Percentiles rank a stretch among this genome's conserved stretches.
Evolutionary conservation across 1,140 invertebrate species (phyloP).

Genomic region (Radopholus similis): DNA sequence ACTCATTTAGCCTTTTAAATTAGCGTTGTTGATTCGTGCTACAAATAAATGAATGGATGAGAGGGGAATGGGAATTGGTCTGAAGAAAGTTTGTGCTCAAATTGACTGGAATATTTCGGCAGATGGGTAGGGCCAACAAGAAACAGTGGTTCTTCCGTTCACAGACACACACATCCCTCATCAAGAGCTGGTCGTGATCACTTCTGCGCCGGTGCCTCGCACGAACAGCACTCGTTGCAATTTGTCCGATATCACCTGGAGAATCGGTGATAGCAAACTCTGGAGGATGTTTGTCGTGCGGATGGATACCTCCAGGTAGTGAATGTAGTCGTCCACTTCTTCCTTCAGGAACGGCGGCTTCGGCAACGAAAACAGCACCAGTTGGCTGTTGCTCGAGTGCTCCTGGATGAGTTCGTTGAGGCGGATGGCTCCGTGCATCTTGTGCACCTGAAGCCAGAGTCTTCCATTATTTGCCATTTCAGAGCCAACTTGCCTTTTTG

Average conservation of each 20-base stretch:
- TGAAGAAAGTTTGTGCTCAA: not conserved
- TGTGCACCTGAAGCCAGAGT: slow-evolving; percentile 40
- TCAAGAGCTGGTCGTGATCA: slow-evolving; percentile 97
- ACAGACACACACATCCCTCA: no score
- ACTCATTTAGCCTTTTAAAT: no score
- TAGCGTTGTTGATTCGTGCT: not conserved
- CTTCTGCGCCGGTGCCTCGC: slow-evolving; percentile 90
- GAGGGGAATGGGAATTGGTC: no score
- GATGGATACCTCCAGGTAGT: slow-evolving; percentile 38
- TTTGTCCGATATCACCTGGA: slow-evolving; percentile 94
- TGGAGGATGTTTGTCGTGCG: not conserved
- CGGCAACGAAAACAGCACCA: slow-evolving; percentile 95
- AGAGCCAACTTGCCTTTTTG: slow-evolving; percentile 35
- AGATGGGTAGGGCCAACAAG: not conserved
- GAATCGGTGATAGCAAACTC: slow-evolving; percentile 77
- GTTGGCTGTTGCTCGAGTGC: slow-evolving; percentile 89
- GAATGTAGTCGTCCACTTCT: slow-evolving; percentile 49
- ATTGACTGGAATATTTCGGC: not conserved
- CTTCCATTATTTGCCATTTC: not conserved
- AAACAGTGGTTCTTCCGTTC: not conserved
- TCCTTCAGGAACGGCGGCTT: slow-evolving; percentile 75
- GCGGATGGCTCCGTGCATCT: slow-evolving; percentile 98
- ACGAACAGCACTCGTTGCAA: slow-evolving; percentile 94
- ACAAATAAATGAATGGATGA: not conserved
- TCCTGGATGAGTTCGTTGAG: slow-evolving; percentile 94